These are phyloP conservation scores for Antheraea yamamai DNA, from an alignment of 2,888 invertebrate genomes.

Conservation along the genomic window DNA sequence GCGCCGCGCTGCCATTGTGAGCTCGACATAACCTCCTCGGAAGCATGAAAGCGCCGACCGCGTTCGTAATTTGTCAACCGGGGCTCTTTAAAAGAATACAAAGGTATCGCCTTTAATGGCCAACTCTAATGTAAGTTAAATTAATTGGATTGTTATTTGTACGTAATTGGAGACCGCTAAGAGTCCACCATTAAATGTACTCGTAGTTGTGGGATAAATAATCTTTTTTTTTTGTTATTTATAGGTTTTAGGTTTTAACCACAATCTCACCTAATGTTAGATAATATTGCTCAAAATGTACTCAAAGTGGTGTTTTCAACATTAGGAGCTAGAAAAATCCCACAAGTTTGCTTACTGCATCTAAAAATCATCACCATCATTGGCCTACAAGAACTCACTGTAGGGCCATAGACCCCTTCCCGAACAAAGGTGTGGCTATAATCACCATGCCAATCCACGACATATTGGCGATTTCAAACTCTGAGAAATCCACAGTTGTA, in stretches of 20 bases:
- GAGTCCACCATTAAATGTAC: conserved; percentile 46
- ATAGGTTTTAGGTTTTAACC: neutral
- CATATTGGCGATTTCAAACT: no score
- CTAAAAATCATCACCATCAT: no score
- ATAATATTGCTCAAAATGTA: no score
- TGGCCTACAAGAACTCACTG: no score
- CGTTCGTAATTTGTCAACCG: conserved; percentile 70
- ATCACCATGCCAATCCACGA: no score
- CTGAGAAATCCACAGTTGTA: no score
- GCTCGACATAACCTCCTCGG: conserved; percentile 36
- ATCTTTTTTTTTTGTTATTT: neutral
- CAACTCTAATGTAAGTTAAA: conserved; percentile 56
- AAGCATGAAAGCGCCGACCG: conserved; percentile 62
- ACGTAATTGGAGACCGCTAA: conserved; percentile 57
- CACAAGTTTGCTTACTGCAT: no score
- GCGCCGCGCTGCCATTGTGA: conserved; percentile 58
- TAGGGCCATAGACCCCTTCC: no score
- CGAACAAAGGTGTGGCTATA: no score
- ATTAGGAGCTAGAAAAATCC: no score
- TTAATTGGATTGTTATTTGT: conserved; percentile 68
- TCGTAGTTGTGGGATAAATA: conserved; percentile 32
- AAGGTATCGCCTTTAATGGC: conserved; percentile 64
- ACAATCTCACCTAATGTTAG: no score
- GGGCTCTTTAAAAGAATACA: conserved; percentile 55
- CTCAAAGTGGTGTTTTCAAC: no score